These are phyloP conservation scores for Dromococcyx pavoninus DNA, from an alignment of 2,797 vertebrate species.

Conservation along the genomic window DNA sequence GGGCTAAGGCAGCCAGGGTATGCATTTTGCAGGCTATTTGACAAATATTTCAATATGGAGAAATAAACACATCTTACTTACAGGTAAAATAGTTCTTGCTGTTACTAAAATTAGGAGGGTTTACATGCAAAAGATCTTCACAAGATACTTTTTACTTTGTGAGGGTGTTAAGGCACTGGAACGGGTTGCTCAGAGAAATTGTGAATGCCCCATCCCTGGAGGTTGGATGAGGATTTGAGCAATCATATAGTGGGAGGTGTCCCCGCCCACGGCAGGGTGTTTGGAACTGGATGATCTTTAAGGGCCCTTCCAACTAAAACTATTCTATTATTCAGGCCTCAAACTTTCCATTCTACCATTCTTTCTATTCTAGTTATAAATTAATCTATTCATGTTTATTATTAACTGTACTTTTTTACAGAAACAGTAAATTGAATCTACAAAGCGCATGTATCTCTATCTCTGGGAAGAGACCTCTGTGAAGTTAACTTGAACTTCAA, in stretches of 20 bases:
- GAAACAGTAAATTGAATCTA: not conserved
- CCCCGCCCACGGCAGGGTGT: too few species aligned
- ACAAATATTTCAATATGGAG: not conserved
- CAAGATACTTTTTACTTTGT: too few species aligned
- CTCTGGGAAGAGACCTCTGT: not conserved
- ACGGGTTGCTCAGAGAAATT: too few species aligned
- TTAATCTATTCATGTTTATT: not conserved
- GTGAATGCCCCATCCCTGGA: too few species aligned
- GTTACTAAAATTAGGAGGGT: not conserved
- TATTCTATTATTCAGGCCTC: not conserved
- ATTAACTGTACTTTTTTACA: not conserved
- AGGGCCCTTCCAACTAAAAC: too few species aligned
- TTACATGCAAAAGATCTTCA: not conserved
- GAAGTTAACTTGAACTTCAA: not conserved
- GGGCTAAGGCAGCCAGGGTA: not conserved
- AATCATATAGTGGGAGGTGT: too few species aligned
- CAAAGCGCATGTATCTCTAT: not conserved
- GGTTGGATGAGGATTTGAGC: too few species aligned
- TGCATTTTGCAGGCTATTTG: not conserved
- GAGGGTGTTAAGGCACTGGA: too few species aligned
- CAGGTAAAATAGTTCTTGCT: not conserved
- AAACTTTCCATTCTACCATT: not conserved
- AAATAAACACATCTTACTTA: not conserved
- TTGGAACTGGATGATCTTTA: too few species aligned
- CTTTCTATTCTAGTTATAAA: not conserved